Evolutionary conservation across 2,113 vertebrate genomes (phyloP).

Genomic region (Diadophis punctatus): DNA sequence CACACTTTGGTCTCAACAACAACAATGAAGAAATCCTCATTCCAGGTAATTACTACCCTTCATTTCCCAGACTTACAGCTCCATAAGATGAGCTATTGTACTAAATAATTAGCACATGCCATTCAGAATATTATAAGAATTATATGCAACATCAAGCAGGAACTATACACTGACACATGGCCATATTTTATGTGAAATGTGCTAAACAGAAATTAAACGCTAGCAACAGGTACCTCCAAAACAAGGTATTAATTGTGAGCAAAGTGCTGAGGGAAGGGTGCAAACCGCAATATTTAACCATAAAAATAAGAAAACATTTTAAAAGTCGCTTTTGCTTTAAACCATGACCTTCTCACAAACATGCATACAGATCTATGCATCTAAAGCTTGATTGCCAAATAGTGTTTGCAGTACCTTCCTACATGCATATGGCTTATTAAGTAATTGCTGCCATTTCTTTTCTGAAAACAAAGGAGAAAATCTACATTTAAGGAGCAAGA

Average conservation of each 20-base stretch:
- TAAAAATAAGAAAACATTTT: slow-evolving; percentile 55
- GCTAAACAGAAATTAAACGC: slow-evolving; percentile 67
- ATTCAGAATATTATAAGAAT: slow-evolving; percentile 77
- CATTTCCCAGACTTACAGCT: slow-evolving; percentile 68
- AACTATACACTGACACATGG: slow-evolving; percentile 69
- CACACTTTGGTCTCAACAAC: slow-evolving; percentile 66
- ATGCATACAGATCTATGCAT: slow-evolving; percentile 58
- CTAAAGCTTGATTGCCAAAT: slow-evolving; percentile 50
- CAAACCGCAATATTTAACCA: slow-evolving; percentile 48
- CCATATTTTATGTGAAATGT: slow-evolving; percentile 58
- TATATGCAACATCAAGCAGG: slow-evolving; percentile 80
- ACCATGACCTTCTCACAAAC: slow-evolving; percentile 59
- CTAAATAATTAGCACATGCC: slow-evolving; percentile 84
- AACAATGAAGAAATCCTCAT: slow-evolving; percentile 66
- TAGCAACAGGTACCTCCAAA: slow-evolving; percentile 72
- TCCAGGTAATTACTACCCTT: slow-evolving; percentile 76
- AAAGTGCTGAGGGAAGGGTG: neutral
- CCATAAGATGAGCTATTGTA: slow-evolving; percentile 77
- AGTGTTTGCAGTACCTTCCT: slow-evolving; percentile 25
- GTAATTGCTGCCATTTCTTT: slow-evolving; percentile 49
- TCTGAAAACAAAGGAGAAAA: slow-evolving; percentile 32
- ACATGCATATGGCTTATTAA: slow-evolving; percentile 54
- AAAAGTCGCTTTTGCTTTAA: slow-evolving; percentile 60
- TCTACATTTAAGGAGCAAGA: slow-evolving; percentile 28
- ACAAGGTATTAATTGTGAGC: slow-evolving; percentile 63